Conservation (phyloP, 1,140 invertebrate genomes). For the Euglossa dilemma region DNA sequence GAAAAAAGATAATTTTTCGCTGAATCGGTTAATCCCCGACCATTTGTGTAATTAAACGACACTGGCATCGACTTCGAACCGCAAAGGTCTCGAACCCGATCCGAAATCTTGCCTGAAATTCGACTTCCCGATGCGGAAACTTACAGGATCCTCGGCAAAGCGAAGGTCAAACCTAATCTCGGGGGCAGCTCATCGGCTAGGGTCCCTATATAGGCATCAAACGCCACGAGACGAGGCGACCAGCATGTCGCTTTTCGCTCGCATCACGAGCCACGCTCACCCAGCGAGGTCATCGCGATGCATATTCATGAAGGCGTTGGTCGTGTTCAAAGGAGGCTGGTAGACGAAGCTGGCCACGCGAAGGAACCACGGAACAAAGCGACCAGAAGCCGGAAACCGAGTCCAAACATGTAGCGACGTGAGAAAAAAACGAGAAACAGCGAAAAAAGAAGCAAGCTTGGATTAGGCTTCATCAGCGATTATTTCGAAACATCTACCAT, state of each 20-base stretch:
- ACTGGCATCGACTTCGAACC: background rate
- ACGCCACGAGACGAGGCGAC: background rate
- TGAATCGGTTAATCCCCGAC: too few relatives aligned
- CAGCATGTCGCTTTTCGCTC: background rate
- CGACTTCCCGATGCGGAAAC: background rate
- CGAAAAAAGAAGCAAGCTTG: background rate
- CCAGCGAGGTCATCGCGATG: slow-evolving; percentile 19
- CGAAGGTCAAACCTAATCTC: slow-evolving; percentile 36
- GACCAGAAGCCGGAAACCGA: slow-evolving; percentile 1
- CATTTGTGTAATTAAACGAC: background rate
- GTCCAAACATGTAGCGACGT: background rate
- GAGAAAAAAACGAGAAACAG: background rate
- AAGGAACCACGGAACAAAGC: background rate
- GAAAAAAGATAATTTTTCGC: too few relatives aligned
- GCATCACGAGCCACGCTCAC: slow-evolving; percentile 6
- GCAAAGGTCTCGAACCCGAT: background rate
- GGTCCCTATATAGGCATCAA: background rate
- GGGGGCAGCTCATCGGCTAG: background rate
- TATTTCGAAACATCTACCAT: too few relatives aligned
- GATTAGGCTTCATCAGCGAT: background rate
- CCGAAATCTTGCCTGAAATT: background rate
- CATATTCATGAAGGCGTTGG: slow-evolving; percentile 33
- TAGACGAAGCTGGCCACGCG: background rate
- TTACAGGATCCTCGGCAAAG: background rate
- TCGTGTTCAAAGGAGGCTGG: slow-evolving; percentile 9